Evolutionary conservation across 1,140 invertebrate genomes (phyloP), one percentile per base, ranked within the genome.

Genomic region (Stratiolaelaps scimitus): DNA sequence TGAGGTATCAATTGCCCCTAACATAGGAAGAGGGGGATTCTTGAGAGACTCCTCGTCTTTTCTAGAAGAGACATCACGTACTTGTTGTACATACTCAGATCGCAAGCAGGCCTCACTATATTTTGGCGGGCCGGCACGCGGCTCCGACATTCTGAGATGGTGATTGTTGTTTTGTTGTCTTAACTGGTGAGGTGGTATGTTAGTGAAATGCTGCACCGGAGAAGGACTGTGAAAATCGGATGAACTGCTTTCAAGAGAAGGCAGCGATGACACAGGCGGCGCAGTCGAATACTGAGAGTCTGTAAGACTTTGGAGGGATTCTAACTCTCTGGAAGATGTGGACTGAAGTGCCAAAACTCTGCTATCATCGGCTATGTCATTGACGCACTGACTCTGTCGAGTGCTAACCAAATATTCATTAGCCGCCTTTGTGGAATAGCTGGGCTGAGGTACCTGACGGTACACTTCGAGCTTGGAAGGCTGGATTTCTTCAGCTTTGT

Each of bases 191-290:
- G 53, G 53, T 29, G 53, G 53, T 29, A 60, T 34, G 20, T 60
- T 60, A 1, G 53, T 60, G 23, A 60, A 60, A 60, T 60, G 53
- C 26, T 60, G 53, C 53, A 60, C 53, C 15, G 53, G 53, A 60
- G 53, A 60, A n/a, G 53, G 53, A 20, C 15, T 26, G 15, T 29
- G 34, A 40, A 60, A 26, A 26, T 60, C 53, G 15, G 53, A 40
- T 40, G 34, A 60, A 60, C 26, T 60, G 53, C 53, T 60, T 60
- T 60, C 53, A 17, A 60, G 20, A 60, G 53, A 60, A 5, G 53
- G 53, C 23, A 60, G 53, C 15, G 53, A 60, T 34, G 53, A 60
- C 53, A 19, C 53, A 2, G 53, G 53, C 1, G 53, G 53, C 4
- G 23, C 53, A 15, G 53, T 60, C 17, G 53, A 60, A 23, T 60